phyloP scores from a whole-genome alignment of 2,113 vertebrate genomes.

The Kobus ellipsiprymnus region DNA sequence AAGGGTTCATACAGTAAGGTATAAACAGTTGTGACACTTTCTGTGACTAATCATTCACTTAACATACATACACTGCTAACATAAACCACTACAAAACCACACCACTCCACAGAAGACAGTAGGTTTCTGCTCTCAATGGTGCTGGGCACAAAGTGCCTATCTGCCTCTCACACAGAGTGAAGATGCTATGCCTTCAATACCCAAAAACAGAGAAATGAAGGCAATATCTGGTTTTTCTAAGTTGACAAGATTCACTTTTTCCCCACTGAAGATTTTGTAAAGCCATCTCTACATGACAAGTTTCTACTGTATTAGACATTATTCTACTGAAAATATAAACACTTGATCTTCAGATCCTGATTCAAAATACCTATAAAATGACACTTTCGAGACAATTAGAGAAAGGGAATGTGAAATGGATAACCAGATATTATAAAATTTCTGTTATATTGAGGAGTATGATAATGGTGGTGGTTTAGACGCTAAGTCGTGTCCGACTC shows the following conservation, averaged over 20 bases:
- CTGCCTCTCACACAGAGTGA: not conserved
- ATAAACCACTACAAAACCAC: not conserved
- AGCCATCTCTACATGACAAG: not conserved
- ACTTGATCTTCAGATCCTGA: not conserved
- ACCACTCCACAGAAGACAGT: not conserved
- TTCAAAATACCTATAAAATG: constrained; percentile 27
- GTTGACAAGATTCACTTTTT: not conserved
- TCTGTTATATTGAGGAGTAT: not conserved
- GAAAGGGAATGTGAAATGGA: not conserved
- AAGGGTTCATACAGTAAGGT: not conserved
- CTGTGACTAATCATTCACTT: not conserved
- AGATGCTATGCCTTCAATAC: not conserved
- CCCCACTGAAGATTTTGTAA: not conserved
- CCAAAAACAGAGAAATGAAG: not conserved
- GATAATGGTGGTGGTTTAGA: not conserved
- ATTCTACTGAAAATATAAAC: constrained; percentile 16
- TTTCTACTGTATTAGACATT: constrained; percentile 6
- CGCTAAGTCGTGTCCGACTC: no score
- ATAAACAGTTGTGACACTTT: not conserved
- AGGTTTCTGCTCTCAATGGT: not conserved
- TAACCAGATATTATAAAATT: constrained; percentile 26
- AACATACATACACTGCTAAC: not conserved
- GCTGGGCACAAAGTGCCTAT: not conserved
- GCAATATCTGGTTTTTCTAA: not conserved
- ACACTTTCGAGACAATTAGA: not conserved